Base-by-base conservation (phyloP, 2,888 invertebrate species). In the Phorcus lineatus region DNA sequence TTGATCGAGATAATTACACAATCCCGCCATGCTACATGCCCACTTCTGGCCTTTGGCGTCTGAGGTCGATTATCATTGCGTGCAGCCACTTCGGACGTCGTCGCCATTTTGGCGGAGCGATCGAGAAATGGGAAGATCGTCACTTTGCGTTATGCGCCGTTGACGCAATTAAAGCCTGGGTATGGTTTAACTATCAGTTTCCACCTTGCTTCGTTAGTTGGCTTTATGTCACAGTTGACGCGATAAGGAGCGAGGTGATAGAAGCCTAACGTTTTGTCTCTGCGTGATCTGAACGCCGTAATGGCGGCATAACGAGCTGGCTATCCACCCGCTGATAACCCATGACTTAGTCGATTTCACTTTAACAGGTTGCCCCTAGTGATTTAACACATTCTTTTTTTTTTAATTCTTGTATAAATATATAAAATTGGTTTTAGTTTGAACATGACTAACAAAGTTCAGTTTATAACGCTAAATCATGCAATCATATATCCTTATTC, bases 41-140 rank as follows among this genome's bases (percentile, higher is more conserved):
- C 76, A 19, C 31, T 76, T 76, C 54, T 19, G 22, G 76, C 55
- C 76, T 28, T 24, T 55, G 76, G 54, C 36, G 76, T 54, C 76
- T 19, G n/a, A 55, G 55, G 76, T 76, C 55, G 76, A 76, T 76
- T 70, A 55, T 55, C 55, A 24, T 76, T 31, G 76, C 76, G 76
- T 76, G 76, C 36, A 36, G 31, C 19, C n/a, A 22, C 17, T 55
- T 19, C 76, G 54, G 24, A 19, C 31, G 76, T 54, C 76, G 76
- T 31, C 76, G 76, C 54, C 76, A 76, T 76, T 55, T 76, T 76
- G 55, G 55, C 54, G 24, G 40, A 28, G 31, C 24, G 19, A 52
- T 47, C 19, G 24, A 22, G 52, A 52, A 52, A 52, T 24, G 47
- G 24, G 19, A 28, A 36, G n/a, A 13, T 36, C 70, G 40, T 76